Evolutionary conservation across 2,797 vertebrate genomes (phyloP).

Genomic region (Acanthurus lineatus): DNA sequence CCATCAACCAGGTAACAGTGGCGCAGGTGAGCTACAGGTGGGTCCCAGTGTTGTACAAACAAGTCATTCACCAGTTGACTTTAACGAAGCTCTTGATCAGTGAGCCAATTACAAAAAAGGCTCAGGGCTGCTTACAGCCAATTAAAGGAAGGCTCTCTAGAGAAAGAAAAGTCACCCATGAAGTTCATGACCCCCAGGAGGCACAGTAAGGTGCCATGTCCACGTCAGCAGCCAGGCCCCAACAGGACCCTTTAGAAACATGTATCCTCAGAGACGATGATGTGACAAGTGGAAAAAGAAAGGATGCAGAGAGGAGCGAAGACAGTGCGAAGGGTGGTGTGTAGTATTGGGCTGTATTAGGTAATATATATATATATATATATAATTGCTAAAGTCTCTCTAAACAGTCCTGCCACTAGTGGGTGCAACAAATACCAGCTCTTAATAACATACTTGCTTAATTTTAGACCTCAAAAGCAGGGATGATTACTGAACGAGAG

Average conservation of each 20-base stretch:
- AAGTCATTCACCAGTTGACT: constrained; percentile 36
- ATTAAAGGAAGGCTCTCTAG: constrained; percentile 55
- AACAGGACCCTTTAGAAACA: constrained; percentile 39
- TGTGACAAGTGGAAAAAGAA: background rate
- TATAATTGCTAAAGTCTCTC: no score
- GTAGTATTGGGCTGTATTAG: no score
- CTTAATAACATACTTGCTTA: no score
- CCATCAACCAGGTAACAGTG: constrained; percentile 52
- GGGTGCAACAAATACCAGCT: no score
- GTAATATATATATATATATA: no score
- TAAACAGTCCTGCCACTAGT: no score
- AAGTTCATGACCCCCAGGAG: constrained; percentile 31
- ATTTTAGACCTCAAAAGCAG: no score
- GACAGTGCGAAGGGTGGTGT: no score
- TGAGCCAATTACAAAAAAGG: constrained; percentile 54
- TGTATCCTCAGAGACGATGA: constrained; percentile 9
- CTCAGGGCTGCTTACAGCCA: constrained; percentile 48
- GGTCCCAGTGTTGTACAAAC: constrained; percentile 64
- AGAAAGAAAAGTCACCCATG: constrained; percentile 26
- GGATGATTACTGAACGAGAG: no score
- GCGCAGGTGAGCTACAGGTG: constrained; percentile 75
- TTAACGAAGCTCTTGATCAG: constrained; percentile 75
- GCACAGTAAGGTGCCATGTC: constrained; percentile 33
- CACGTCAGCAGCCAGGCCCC: constrained; percentile 60
- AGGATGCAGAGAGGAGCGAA: background rate